These are phyloP conservation scores for Perca schrenkii DNA, from an alignment of 2,113 vertebrate species.

Conservation along the genomic window DNA sequence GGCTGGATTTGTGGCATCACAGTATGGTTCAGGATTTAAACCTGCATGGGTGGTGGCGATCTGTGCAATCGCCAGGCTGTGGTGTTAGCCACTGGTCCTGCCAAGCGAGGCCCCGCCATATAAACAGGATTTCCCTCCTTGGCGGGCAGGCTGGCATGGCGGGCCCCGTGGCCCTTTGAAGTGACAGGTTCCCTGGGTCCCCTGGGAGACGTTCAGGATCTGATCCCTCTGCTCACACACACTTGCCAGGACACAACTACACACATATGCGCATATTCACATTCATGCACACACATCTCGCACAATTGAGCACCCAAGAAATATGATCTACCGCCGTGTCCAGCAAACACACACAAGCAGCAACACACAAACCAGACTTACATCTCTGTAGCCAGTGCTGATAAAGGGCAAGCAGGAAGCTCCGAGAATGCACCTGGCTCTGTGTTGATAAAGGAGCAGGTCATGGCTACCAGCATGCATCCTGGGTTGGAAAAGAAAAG, in stretches of 20 bases:
- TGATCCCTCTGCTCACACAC: conserved; percentile 62
- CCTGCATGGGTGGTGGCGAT: conserved; percentile 60
- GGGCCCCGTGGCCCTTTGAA: conserved; percentile 71
- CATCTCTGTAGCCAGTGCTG: conserved; percentile 66
- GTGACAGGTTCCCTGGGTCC: conserved; percentile 67
- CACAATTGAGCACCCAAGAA: conserved; percentile 47
- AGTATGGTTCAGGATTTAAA: conserved; percentile 63
- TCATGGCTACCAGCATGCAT: conserved; percentile 72
- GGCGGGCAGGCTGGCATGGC: conserved; percentile 58
- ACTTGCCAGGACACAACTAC: conserved; percentile 51
- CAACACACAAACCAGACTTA: conserved; percentile 16
- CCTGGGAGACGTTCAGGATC: conserved; percentile 68
- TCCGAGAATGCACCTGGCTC: conserved; percentile 84
- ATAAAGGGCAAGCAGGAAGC: conserved; percentile 82
- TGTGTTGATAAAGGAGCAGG: conserved; percentile 83
- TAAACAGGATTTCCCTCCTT: conserved; percentile 77
- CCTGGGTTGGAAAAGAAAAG: conserved; percentile 50
- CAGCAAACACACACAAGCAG: conserved; percentile 25
- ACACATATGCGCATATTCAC: conserved; percentile 36
- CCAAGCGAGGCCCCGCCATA: conserved; percentile 60
- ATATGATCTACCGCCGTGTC: conserved; percentile 40
- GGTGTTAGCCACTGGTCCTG: conserved; percentile 63
- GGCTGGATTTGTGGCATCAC: conserved; percentile 34
- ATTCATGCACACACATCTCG: conserved; percentile 10
- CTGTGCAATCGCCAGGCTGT: conserved; percentile 52